Conservation (phyloP, 2,888 invertebrate species). For the Eulithis prunata region DNA sequence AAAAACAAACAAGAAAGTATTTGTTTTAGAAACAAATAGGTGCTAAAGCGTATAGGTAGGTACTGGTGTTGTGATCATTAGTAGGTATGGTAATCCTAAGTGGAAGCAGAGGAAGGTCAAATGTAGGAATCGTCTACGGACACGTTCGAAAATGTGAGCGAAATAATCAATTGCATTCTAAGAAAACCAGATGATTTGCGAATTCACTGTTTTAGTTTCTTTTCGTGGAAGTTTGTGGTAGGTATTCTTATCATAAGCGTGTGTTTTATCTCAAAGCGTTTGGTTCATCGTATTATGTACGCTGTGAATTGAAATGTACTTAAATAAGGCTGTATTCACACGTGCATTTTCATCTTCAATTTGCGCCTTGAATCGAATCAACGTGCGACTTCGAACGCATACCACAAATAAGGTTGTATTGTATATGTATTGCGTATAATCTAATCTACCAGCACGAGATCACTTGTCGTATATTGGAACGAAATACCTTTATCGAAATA, state of each 20-base stretch:
- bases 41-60: no score
- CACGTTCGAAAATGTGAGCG: constrained; percentile 22
- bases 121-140: background rate
- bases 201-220: constrained; percentile 13
- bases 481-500: no score
- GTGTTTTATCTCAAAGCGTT: background rate
- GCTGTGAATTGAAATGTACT: background rate
- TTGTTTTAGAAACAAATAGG: background rate
- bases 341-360: background rate
- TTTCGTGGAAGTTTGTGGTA: background rate
- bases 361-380: no score
- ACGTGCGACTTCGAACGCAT: no score
- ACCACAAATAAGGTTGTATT: no score
- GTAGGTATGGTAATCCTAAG: no score
- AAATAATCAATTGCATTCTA: constrained; percentile 12
- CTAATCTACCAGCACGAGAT: no score
- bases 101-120: no score
- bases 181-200: constrained; percentile 11
- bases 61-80: background rate
- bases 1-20: background rate
- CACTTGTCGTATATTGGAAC: no score
- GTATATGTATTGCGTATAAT: no score
- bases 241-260: background rate
- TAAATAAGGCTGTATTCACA: background rate
- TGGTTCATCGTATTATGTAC: background rate